Evolutionary conservation across 2,113 vertebrate species (phyloP), one percentile per base, ranked within the genome.

Genomic region (Amphiprion percula): DNA sequence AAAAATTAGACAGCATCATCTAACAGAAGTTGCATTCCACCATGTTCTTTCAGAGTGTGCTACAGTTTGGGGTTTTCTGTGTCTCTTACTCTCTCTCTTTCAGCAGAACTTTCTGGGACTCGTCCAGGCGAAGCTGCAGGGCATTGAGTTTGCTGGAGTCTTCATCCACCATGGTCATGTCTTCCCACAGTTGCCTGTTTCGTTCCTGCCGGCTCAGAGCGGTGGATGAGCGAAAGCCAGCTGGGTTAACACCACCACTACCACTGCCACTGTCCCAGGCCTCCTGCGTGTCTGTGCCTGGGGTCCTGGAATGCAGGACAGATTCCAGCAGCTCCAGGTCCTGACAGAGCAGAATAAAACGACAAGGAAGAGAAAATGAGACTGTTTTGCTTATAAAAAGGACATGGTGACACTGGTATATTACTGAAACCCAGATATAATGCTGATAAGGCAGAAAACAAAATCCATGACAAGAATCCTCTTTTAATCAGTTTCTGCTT

Each of bases 121-220:
- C 97, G 0, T 99, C 97, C 68, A 99, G 94, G 54, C 98, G 94
- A n/a, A 99, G 96, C 85, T 97, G 97, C 28, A 99, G 94, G 24
- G 96, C 98, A 0, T 95, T 98, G 80, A 98, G 83, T 93, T 96
- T 98, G 84, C 97, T 94, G 62, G 94, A 84, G 14, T 98, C 97
- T 28, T 98, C 98, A 71, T 99, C 97, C 0, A 89, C 15, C 4
- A 88, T 1, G 1, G 92, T 88, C 33, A 95, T 56, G 1, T 97
- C 97, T 2, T 98, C 97, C 98, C 97, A 99, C 73, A 97, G 94
- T 77, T 97, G 93, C 3, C 90, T 95, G 28, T 93, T 97, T 9
- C 97, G 95, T 3, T 98, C 97, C 92, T 96, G 96, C 11, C 97
- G 96, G 70, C 93, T 74, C 0, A 95, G 93, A 16, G 93, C 90